These are phyloP conservation scores for Rhizomys pruinosus DNA, from an alignment of 2,113 vertebrate species.

Conservation along the genomic window DNA sequence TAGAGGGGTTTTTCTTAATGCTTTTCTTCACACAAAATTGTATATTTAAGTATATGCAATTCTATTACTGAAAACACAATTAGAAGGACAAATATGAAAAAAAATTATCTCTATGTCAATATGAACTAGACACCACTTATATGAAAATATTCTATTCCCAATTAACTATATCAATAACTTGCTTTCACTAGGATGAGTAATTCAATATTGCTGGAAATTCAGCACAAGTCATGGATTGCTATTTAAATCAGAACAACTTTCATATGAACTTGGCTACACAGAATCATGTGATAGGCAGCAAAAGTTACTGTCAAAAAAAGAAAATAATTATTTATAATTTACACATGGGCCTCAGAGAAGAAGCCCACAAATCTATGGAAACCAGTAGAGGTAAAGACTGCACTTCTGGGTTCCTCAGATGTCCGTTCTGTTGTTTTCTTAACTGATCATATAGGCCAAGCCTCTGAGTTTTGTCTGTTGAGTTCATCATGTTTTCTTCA, in stretches of 20 bases:
- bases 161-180: not conserved
- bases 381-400: accelerated
- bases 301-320: not conserved
- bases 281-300: not conserved
- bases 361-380: not conserved
- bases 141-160: not conserved
- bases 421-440: constrained; percentile 1
- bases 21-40: not conserved
- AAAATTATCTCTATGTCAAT: not conserved
- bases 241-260: not conserved
- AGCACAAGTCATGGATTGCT: not conserved
- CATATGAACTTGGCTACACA: not conserved
- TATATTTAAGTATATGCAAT: not conserved
- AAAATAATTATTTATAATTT: not conserved
- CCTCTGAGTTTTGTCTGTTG: not conserved
- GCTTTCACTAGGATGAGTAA: not conserved
- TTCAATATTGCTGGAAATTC: not conserved
- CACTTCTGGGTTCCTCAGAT: not conserved
- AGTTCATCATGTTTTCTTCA: not conserved
- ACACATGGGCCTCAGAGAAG: not conserved
- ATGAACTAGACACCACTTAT: constrained; percentile 33
- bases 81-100: constrained; percentile 2
- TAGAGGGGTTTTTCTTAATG: not conserved
- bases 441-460: not conserved
- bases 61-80: not conserved